These are phyloP conservation scores for Lasioglossum zephyrum DNA, from an alignment of 2,888 invertebrate genomes.

Conservation along the genomic window DNA sequence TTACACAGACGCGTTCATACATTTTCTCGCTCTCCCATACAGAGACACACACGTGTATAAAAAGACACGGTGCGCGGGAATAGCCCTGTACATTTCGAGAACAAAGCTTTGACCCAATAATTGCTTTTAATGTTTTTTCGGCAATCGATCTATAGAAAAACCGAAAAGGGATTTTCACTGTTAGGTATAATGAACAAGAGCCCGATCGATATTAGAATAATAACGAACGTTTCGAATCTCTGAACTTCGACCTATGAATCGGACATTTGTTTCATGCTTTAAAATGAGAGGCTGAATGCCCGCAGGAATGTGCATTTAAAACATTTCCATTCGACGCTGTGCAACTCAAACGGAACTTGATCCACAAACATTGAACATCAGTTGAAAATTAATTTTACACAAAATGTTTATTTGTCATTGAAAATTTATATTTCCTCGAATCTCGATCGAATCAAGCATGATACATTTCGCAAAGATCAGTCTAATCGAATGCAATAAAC, in stretches of 20 bases:
- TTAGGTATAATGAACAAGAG: neutral
- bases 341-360: neutral
- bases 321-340: neutral
- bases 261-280: neutral
- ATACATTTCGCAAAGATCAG: neutral
- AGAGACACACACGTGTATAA: neutral
- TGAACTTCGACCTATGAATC: neutral
- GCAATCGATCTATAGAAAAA: neutral
- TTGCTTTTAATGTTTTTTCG: slow-evolving; percentile 47
- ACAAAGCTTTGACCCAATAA: slow-evolving; percentile 17
- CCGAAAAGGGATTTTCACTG: neutral
- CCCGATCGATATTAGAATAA: slow-evolving; percentile 2
- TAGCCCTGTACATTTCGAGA: slow-evolving; percentile 6
- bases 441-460: neutral
- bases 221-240: neutral
- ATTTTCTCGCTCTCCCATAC: neutral
- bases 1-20: neutral
- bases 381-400: neutral
- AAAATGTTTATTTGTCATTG: neutral
- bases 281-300: neutral
- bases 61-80: neutral
- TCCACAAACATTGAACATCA: neutral
- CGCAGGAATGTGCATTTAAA: neutral
- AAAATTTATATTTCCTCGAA: neutral
- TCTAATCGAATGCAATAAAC: neutral